phyloP scores from a whole-genome alignment of 1,140 invertebrate genomes.

The Chymomyza costata region DNA sequence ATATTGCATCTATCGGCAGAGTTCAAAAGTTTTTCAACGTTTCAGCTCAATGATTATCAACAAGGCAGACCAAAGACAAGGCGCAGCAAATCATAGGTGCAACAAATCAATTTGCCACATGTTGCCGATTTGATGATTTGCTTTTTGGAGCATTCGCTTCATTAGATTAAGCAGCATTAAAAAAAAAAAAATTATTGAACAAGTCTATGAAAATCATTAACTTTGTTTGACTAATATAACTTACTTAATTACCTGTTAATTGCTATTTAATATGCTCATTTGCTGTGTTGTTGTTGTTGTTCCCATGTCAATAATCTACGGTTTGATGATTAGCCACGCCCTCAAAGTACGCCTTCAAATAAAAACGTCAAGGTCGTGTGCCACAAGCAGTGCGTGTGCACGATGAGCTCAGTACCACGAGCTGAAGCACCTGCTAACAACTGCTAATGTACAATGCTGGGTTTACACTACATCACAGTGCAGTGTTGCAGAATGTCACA shows the following conservation, averaged over 20 bases:
- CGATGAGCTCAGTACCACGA: too few species aligned
- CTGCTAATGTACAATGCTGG: too few species aligned
- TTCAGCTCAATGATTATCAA: slow-evolving; percentile 53
- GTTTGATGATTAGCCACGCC: slow-evolving; percentile 3
- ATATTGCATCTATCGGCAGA: slow-evolving; percentile 38
- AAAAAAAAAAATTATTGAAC: slow-evolving; percentile 10
- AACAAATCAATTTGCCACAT: slow-evolving; percentile 66
- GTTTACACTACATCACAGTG: too few species aligned
- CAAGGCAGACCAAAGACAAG: too few species aligned
- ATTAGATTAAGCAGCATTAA: slow-evolving; percentile 2
- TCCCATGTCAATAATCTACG: slow-evolving; percentile 16
- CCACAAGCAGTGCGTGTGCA: slow-evolving; percentile 53
- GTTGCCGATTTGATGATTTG: slow-evolving; percentile 25
- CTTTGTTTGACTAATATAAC: slow-evolving; percentile 22
- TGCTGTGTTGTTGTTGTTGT: slow-evolving; percentile 5
- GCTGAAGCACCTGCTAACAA: too few species aligned
- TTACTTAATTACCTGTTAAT: slow-evolving; percentile 57
- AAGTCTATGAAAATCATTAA: slow-evolving; percentile 22
- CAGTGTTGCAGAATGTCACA: too few species aligned
- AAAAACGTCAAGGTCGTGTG: slow-evolving; percentile 45
- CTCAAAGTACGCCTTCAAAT: neutral
- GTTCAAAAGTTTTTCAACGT: slow-evolving; percentile 58
- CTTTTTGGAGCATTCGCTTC: slow-evolving; percentile 15
- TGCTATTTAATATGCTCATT: slow-evolving; percentile 51
- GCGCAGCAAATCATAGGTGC: too few species aligned